These are phyloP conservation scores for Lepidurus apus DNA, from an alignment of 1,140 invertebrate species.

Conservation along the genomic window DNA sequence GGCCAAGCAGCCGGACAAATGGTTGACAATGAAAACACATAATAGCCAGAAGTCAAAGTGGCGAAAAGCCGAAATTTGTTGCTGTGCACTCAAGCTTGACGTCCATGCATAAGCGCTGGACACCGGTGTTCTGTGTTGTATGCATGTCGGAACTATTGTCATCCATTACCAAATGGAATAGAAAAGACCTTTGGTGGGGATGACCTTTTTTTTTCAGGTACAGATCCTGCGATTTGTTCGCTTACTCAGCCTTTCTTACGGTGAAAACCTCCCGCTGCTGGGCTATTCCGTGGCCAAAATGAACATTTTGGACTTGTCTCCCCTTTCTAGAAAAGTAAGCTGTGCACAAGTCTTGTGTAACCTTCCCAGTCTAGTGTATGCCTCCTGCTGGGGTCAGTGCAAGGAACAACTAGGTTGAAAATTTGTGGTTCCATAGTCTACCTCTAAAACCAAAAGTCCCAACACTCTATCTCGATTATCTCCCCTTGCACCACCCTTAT, in stretches of 20 bases:
- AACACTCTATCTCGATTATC: no score
- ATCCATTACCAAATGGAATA: background rate
- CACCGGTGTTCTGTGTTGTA: background rate
- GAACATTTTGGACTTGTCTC: background rate
- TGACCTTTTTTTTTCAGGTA: background rate
- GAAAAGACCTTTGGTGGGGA: background rate
- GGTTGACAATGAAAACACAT: background rate
- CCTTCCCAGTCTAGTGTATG: background rate
- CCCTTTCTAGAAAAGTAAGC: background rate
- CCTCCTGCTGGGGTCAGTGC: background rate
- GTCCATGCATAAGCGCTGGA: background rate
- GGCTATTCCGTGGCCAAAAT: background rate
- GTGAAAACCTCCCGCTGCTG: background rate
- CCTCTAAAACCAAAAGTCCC: no score
- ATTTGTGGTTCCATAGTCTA: background rate
- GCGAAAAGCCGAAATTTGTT: background rate
- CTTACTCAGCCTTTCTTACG: background rate
- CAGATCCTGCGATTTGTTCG: background rate
- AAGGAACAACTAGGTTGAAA: background rate
- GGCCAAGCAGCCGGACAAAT: background rate
- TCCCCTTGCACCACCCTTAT: no score
- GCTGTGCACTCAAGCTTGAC: constrained; percentile 17
- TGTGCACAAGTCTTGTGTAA: background rate
- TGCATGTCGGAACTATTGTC: background rate
- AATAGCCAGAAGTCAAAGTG: background rate